Evolutionary conservation across 2,113 vertebrate species (phyloP).

Genomic region (Corynorhinus townsendii): DNA sequence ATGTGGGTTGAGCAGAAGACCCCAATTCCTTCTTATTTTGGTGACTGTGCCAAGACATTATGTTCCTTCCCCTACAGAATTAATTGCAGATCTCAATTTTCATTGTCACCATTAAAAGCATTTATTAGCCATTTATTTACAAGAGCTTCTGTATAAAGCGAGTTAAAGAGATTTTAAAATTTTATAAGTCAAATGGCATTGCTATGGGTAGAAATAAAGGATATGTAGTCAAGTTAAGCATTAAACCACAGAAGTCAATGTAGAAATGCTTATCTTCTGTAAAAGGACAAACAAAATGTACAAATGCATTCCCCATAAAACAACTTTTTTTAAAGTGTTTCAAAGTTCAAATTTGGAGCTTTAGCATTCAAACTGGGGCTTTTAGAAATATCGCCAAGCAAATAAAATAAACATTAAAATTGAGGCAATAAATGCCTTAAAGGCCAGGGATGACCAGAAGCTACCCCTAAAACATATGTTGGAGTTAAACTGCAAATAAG

Average conservation of each 20-base stretch:
- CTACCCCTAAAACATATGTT: background rate
- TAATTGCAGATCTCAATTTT: background rate
- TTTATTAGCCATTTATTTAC: conserved; percentile 9
- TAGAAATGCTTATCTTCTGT: background rate
- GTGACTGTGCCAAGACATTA: background rate
- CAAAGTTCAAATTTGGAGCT: conserved; percentile 8
- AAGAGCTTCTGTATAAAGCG: background rate
- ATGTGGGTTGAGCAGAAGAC: background rate
- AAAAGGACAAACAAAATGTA: background rate
- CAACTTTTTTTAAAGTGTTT: background rate
- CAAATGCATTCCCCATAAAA: background rate
- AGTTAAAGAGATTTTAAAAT: background rate
- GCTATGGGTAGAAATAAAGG: background rate
- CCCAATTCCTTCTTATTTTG: background rate
- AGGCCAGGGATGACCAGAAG: background rate
- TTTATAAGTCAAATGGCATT: background rate
- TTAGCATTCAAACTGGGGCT: background rate
- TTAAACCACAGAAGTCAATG: background rate
- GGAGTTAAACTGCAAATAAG: background rate
- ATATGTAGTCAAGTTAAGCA: background rate
- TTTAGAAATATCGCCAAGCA: background rate
- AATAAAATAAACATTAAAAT: conserved; percentile 32
- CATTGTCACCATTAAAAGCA: background rate
- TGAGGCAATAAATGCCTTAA: background rate
- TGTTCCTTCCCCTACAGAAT: background rate